Base-by-base conservation (phyloP, 2,113 vertebrate genomes). In the Oxyura jamaicensis region DNA sequence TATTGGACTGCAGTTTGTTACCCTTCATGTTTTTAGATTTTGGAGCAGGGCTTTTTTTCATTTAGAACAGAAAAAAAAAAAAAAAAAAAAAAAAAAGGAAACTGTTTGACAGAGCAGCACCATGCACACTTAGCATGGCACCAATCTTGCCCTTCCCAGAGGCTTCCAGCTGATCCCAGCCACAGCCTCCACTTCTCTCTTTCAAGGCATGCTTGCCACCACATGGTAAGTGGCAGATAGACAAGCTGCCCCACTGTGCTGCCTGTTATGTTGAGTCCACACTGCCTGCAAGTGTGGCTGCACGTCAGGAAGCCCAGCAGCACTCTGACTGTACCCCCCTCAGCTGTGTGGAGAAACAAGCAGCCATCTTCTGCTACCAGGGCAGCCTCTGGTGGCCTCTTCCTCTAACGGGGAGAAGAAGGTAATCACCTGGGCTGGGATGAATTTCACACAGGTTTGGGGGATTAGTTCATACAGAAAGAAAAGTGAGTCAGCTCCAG, bases 211-310 rank as follows among this genome's bases (percentile, higher is more conserved):
- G 3, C 13, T 42, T 22, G 10, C 13, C 33, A 35, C 22, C 12
- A 13, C 3, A 2, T 36, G 25, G 21, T 16, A 18, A 56, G 10
- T 33, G 0, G 0, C 35, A 19, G 76, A 15, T 4, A 36, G 46
- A 21, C 3, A 19, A 22, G 28, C 42, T 9, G 18, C n/a, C 18
- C 8, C 16, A 9, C 5, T 2, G 0, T 25, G 17, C 29, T 23
- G 13, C 15, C 39, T 13, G 20, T 66, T 39, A 13, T 2, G 2
- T 22, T 1, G 7, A 44, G 12, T 9, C n/a, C 0, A 0, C 17
- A 13, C 31, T n/a, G 53, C 26, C 53, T 29, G 4, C 3, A 3
- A 55, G 53, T 13, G 13, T n/a, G 14, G n/a, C n/a, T 5, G 4
- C 20, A 35, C 8, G n/a, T 22, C 33, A 25, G 35, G 23, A 39